phyloP scores from a whole-genome alignment of 2,797 vertebrate genomes.

The Schizopygopsis pylzovi region DNA sequence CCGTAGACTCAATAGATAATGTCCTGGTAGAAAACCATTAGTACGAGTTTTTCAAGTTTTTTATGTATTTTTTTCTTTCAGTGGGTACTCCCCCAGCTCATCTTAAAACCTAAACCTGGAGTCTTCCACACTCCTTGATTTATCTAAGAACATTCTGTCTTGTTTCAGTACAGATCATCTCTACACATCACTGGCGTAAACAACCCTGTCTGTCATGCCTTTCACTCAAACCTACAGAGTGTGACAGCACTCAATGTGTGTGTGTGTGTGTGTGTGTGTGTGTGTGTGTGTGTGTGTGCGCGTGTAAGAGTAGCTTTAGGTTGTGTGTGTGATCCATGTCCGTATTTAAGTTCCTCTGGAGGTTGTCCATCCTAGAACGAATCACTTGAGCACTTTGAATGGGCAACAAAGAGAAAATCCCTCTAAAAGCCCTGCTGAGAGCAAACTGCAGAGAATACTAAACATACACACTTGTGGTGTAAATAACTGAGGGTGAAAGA shows the following conservation, averaged over 20 bases:
- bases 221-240: constrained; percentile 22
- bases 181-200: constrained; percentile 14
- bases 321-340: no score
- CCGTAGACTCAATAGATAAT: not conserved
- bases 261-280: not conserved
- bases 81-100: not conserved
- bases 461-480: not conserved
- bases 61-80: not conserved
- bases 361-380: no score
- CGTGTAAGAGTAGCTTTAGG: no score
- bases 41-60: not conserved
- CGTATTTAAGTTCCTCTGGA: no score
- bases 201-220: constrained; percentile 6
- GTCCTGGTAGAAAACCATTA: not conserved
- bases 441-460: no score
- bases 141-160: not conserved
- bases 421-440: no score
- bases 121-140: not conserved
- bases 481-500: not conserved
- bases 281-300: no score
- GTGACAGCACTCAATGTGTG: constrained; percentile 40
- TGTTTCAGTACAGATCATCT: constrained; percentile 13
- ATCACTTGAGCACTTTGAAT: no score
- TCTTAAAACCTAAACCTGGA: not conserved
- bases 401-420: no score